Conservation (phyloP, 2,113 vertebrate species). For the Holacanthus passer region DNA sequence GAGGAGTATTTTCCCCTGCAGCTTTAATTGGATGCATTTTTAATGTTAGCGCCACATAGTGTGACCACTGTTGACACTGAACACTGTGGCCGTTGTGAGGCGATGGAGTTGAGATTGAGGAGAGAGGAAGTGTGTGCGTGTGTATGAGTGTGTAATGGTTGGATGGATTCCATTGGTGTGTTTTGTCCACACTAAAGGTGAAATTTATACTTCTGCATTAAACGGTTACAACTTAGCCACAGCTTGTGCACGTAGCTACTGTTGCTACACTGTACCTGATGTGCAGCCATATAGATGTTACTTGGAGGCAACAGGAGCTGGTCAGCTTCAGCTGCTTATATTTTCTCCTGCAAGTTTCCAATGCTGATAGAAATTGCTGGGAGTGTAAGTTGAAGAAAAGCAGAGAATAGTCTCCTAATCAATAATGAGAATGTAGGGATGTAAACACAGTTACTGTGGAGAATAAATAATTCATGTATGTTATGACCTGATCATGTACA, state of each 20-base stretch:
- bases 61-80: constrained; percentile 63
- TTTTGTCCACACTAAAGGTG: constrained; percentile 9
- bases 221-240: background rate
- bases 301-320: background rate
- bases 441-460: no score
- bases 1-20: constrained; percentile 49
- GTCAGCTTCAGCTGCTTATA: background rate
- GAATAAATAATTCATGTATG: background rate
- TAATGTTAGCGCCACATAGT: constrained; percentile 56
- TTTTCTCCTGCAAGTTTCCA: background rate
- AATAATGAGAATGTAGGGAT: background rate
- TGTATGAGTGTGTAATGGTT: constrained; percentile 3
- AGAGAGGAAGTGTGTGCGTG: constrained; percentile 27
- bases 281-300: background rate
- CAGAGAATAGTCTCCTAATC: background rate
- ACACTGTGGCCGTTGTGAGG: constrained; percentile 69
- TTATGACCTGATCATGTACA: background rate
- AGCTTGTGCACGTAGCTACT: background rate
- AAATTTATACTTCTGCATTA: constrained; percentile 12
- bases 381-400: no score
- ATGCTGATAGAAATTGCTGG: background rate
- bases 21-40: constrained; percentile 72
- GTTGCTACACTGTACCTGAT: background rate
- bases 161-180: constrained; percentile 12
- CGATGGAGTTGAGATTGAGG: constrained; percentile 31